Conservation (phyloP, 2,888 invertebrate species). For the Cactoblastis cactorum region DNA sequence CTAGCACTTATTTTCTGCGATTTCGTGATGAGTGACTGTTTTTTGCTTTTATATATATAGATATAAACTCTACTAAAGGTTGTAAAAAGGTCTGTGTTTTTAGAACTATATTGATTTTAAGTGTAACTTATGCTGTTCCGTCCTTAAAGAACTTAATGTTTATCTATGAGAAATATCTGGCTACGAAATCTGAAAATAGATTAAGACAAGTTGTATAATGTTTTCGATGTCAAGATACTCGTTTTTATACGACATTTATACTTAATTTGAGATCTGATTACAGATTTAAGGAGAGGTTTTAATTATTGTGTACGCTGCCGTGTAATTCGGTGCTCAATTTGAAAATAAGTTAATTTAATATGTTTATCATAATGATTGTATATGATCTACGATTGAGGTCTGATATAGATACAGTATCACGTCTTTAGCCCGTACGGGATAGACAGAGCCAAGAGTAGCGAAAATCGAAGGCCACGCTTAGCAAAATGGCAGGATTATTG, state of each 20-base stretch:
- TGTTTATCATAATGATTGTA: conserved; percentile 13
- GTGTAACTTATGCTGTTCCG: neutral
- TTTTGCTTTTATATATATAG: no score
- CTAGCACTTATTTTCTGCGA: no score
- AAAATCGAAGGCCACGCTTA: no score
- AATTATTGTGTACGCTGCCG: conserved; percentile 21
- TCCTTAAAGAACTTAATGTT: neutral
- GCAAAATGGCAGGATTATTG: no score
- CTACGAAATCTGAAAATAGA: neutral
- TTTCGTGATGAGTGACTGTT: no score
- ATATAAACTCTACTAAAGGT: no score
- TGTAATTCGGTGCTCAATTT: conserved; percentile 22
- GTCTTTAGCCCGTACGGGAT: no score
- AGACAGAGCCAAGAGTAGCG: no score
- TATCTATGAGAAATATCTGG: neutral
- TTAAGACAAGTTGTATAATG: neutral
- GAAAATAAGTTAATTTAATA: conserved; percentile 15
- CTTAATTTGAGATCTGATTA: neutral
- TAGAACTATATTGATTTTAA: no score
- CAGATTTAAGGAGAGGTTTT: neutral
- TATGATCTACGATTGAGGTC: no score
- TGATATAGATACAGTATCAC: no score
- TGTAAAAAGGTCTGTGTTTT: no score
- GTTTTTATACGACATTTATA: neutral
- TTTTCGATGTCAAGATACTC: neutral